Conservation (phyloP, 2,113 vertebrate genomes). For the Isurus oxyrinchus region DNA sequence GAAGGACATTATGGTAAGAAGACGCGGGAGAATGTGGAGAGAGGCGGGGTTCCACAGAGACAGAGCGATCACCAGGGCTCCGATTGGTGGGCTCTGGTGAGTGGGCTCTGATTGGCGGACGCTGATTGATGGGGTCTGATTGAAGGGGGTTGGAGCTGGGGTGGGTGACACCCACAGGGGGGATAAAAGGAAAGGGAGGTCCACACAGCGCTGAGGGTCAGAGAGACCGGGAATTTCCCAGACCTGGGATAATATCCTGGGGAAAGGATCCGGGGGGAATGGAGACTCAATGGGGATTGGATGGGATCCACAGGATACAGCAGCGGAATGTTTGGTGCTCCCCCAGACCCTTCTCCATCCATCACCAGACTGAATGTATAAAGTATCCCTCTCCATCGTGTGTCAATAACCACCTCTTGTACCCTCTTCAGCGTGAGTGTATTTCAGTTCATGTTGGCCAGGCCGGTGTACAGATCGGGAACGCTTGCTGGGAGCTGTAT, state of each 20-base stretch:
- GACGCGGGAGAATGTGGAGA: background rate
- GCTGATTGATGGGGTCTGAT: no score
- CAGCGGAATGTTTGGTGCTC: background rate
- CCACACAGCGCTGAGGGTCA: background rate
- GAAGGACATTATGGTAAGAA: background rate
- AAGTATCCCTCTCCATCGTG: background rate
- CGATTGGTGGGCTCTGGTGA: no score
- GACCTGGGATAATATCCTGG: no score
- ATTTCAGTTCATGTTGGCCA: conserved; percentile 85
- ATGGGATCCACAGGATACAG: background rate
- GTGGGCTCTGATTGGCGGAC: background rate
- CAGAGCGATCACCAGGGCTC: background rate
- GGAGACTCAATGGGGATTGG: no score
- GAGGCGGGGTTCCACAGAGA: background rate
- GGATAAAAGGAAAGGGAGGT: background rate
- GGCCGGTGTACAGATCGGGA: conserved; percentile 82
- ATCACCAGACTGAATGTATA: background rate
- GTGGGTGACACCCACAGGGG: no score
- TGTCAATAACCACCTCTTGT: background rate
- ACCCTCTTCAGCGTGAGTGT: conserved; percentile 65
- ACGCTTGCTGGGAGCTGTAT: conserved; percentile 72
- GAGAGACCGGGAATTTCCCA: no score
- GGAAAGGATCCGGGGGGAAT: no score
- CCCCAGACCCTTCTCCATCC: background rate
- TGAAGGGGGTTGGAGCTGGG: no score